phyloP scores from a whole-genome alignment of 2,888 invertebrate genomes.

The Gandaritis pyraliata region DNA sequence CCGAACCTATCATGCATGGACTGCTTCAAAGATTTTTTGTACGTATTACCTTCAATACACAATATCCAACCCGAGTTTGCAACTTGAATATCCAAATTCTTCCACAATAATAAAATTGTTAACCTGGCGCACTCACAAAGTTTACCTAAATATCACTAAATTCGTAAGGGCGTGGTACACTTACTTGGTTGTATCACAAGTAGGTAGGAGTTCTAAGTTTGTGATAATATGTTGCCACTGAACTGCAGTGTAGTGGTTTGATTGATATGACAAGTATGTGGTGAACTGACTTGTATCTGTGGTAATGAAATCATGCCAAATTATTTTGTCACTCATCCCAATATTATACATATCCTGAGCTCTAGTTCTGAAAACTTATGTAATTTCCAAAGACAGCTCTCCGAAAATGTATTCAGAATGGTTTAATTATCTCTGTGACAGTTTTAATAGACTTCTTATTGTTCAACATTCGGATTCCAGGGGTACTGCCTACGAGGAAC shows the following conservation, averaged over 20 bases:
- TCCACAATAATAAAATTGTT: no score
- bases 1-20: slow-evolving; percentile 95
- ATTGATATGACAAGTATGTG: slow-evolving; percentile 10
- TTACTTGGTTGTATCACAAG: no score
- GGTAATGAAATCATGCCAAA: slow-evolving; percentile 27
- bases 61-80: neutral
- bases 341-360: slow-evolving; percentile 2
- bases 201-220: no score
- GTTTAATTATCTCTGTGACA: neutral
- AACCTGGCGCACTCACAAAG: no score
- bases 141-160: no score
- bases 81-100: neutral
- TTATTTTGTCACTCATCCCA: slow-evolving; percentile 21
- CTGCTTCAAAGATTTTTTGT: slow-evolving; percentile 95
- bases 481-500: slow-evolving; percentile 89
- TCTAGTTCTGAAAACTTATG: slow-evolving; percentile 1
- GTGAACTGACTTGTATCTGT: neutral
- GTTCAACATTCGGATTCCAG: slow-evolving; percentile 71
- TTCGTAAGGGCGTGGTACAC: no score
- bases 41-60: slow-evolving; percentile 56
- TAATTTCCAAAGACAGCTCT: neutral
- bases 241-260: neutral
- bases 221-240: no score
- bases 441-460: slow-evolving; percentile 1
- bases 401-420: neutral